These are phyloP conservation scores for Catocala sponsa DNA, from an alignment of 2,888 invertebrate genomes.

Conservation along the genomic window DNA sequence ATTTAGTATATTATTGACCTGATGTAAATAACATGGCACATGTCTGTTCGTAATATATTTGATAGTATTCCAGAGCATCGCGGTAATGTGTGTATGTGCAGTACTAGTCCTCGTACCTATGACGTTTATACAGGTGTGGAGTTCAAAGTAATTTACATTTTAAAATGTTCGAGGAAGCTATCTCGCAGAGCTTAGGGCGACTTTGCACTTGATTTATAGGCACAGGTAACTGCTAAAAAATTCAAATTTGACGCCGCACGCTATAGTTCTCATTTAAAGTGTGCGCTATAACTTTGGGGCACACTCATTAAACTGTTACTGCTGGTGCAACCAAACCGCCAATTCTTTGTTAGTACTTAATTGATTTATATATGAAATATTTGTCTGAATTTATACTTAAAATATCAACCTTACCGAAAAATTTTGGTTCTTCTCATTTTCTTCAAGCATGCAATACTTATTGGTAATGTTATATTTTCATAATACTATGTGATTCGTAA, in stretches of 20 bases:
- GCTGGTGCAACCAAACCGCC: conserved; percentile 25
- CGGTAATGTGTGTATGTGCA: conserved; percentile 3
- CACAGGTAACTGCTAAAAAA: conserved; percentile 85
- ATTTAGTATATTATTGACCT: too few relatives aligned
- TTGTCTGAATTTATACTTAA: too few relatives aligned
- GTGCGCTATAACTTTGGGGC: conserved; percentile 61
- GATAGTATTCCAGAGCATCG: neutral
- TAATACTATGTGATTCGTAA: too few relatives aligned
- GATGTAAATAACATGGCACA: too few relatives aligned
- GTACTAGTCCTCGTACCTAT: neutral
- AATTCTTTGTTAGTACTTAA: neutral
- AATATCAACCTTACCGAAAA: too few relatives aligned
- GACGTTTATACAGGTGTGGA: conserved; percentile 45
- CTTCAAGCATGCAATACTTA: too few relatives aligned
- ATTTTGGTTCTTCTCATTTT: too few relatives aligned
- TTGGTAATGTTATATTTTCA: too few relatives aligned
- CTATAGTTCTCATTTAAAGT: conserved; percentile 65
- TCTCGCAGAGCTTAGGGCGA: conserved; percentile 81
- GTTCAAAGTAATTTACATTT: conserved; percentile 81
- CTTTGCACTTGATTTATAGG: conserved; percentile 85
- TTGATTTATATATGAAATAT: neutral
- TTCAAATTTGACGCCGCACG: conserved; percentile 76
- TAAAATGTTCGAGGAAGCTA: conserved; percentile 80
- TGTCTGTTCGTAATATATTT: neutral
- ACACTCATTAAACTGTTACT: conserved; percentile 66